Base-by-base conservation (phyloP, 1,140 invertebrate genomes). In the Sweltsa coloradensis region DNA sequence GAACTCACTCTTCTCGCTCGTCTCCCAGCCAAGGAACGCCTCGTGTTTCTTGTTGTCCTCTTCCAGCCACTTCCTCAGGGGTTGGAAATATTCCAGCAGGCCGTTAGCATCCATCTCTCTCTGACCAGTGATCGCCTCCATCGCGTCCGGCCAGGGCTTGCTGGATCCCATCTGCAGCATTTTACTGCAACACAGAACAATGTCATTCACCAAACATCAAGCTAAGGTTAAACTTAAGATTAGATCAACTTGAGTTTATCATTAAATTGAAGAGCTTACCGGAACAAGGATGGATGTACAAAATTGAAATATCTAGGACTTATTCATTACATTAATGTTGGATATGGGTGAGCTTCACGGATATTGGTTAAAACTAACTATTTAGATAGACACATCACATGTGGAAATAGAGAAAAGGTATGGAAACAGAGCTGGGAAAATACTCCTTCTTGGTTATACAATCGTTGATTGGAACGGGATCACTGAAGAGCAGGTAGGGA, bases 81-180 rank as follows among this genome's bases (percentile, higher is more conserved):
- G 85, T 45, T 73, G 66, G 63, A 87, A 89, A 64, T 85, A 89
- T 53, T 85, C 79, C 40, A 88, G 64, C 1, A 89, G 67, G 3
- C 85, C 78, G 48, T 72, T 67, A 2, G 83, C 80, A 42, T 75
- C 73, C 78, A 93, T 85, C 37, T 71, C 71, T 21, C 75, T 66
- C 57, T 82, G 75, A 0, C 85, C 85, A 23, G 88, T 89, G 18
- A 94, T 64, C 16, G 73, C 72, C 61, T 88, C 75, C 74, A 94
- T 77, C 40, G 83, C 83, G 51, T 86, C 81, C 34, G 76, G 78
- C 89, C 89, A 93, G 11, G 85, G 81, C 54, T 73, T 73, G 0
- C 85, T 89, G 1, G 80, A 77, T 26, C 89, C 89, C 67, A 90
- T 62, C 51, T 76, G 74, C 26, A 93, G 62, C 81, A 91, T 87